A percentile compares a stretch with the other conserved stretches of the same genome.
These are phyloP conservation scores for Phyllopteryx taeniolatus DNA, from an alignment of 2,113 vertebrate species.

Conservation along the genomic window DNA sequence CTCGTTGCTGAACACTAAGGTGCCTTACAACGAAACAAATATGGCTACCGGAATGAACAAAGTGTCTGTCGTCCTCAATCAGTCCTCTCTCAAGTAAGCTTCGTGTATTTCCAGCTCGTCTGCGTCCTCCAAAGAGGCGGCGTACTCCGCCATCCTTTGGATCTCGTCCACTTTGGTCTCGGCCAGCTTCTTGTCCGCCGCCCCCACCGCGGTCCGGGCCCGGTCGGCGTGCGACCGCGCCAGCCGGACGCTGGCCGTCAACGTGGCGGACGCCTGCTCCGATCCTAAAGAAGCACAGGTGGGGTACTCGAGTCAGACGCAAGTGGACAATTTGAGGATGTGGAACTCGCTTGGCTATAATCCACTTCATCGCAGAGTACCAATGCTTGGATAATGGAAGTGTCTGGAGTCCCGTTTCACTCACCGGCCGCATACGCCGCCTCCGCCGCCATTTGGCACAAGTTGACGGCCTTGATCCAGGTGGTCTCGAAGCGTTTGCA, in stretches of 20 bases:
- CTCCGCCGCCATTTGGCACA: conserved; percentile 73
- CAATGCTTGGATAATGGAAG: background rate
- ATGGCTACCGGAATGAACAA: background rate
- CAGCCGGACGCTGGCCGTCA: conserved; percentile 82
- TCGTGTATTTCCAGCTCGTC: conserved; percentile 69
- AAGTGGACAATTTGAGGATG: background rate
- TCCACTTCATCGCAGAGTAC: no score
- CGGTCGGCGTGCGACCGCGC: conserved; percentile 85
- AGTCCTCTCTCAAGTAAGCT: conserved; percentile 78
- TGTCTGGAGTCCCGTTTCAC: background rate
- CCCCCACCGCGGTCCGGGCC: conserved; percentile 76
- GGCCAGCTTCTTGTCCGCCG: conserved; percentile 85
- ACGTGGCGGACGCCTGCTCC: conserved; percentile 79
- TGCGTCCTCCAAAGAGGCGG: conserved; percentile 41
- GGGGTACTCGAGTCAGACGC: background rate
- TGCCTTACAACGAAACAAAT: background rate
- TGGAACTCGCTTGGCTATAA: no score
- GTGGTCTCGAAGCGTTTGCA: conserved; percentile 71
- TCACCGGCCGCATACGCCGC: conserved; percentile 68
- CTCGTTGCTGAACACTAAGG: background rate
- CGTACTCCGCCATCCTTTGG: conserved; percentile 74
- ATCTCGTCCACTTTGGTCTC: conserved; percentile 85
- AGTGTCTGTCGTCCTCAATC: conserved; percentile 36
- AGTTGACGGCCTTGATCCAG: conserved; percentile 67
- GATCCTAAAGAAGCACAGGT: conserved; percentile 74